These are phyloP conservation scores for Oenanthe oenanthe DNA, from an alignment of 2,113 vertebrate genomes.

Conservation along the genomic window DNA sequence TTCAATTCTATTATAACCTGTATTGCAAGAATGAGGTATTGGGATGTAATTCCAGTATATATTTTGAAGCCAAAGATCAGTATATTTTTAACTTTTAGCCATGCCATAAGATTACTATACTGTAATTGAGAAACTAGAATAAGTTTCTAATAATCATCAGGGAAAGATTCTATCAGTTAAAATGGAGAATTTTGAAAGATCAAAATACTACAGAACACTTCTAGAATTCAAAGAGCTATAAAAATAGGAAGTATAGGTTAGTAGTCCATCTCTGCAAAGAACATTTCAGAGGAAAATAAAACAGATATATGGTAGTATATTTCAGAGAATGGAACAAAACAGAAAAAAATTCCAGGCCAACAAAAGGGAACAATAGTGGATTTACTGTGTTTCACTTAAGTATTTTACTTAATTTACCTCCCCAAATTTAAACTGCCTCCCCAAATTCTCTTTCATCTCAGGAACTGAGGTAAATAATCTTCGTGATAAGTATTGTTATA, in stretches of 20 bases:
- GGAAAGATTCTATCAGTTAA: conserved; percentile 35
- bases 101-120: neutral
- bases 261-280: neutral
- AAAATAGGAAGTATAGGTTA: conserved; percentile 3
- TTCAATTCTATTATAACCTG: neutral
- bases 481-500: neutral
- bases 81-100: neutral
- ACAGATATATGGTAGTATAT: neutral
- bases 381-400: neutral
- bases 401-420: neutral
- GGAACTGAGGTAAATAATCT: neutral
- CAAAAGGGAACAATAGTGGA: neutral
- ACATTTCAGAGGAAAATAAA: neutral
- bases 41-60: neutral
- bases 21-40: neutral
- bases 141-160: neutral
- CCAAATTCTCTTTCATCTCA: neutral
- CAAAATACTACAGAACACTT: conserved; percentile 11
- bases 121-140: conserved; percentile 5
- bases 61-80: neutral
- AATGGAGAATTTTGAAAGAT: conserved; percentile 36
- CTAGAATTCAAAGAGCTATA: neutral
- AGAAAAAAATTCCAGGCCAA: neutral
- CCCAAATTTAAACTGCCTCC: neutral
- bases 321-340: neutral